Evolutionary conservation across 2,797 vertebrate genomes (phyloP).

Genomic region (Leptoclinus maculatus): DNA sequence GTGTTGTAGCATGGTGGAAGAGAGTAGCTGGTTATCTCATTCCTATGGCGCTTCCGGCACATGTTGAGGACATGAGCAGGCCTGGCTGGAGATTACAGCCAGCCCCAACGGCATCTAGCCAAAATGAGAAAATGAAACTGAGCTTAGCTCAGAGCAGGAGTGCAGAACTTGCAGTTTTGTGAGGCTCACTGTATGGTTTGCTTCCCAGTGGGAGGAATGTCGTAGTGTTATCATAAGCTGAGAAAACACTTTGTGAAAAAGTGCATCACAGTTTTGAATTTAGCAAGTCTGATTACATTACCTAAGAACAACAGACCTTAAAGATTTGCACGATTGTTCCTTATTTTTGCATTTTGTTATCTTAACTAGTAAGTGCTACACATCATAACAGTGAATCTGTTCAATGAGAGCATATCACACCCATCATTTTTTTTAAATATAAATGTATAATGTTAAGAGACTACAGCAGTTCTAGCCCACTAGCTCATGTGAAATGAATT

Average conservation of each 20-base stretch:
- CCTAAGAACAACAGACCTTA: background rate
- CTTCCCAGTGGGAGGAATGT: slow-evolving; percentile 7
- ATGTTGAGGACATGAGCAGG: slow-evolving; percentile 10
- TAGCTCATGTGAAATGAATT: background rate
- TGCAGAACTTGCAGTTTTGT: background rate
- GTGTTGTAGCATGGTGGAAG: background rate
- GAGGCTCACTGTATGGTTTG: background rate
- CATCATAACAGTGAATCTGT: background rate
- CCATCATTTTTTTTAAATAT: background rate
- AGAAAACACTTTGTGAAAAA: slow-evolving; percentile 7
- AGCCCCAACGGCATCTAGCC: background rate
- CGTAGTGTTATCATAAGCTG: background rate
- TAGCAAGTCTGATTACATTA: slow-evolving; percentile 12
- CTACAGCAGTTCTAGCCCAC: background rate
- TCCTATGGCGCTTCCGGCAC: slow-evolving; percentile 42
- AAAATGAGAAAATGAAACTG: slow-evolving; percentile 37
- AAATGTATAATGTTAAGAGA: background rate
- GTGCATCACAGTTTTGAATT: background rate
- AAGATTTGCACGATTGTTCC: background rate
- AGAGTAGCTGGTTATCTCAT: slow-evolving; percentile 42
- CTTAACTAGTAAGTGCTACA: background rate
- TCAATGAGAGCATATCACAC: background rate
- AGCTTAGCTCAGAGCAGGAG: background rate
- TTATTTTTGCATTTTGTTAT: background rate
- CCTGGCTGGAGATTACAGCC: slow-evolving; percentile 33